Conservation (phyloP, 2,797 vertebrate species). For the Ctenosaura bakeri region DNA sequence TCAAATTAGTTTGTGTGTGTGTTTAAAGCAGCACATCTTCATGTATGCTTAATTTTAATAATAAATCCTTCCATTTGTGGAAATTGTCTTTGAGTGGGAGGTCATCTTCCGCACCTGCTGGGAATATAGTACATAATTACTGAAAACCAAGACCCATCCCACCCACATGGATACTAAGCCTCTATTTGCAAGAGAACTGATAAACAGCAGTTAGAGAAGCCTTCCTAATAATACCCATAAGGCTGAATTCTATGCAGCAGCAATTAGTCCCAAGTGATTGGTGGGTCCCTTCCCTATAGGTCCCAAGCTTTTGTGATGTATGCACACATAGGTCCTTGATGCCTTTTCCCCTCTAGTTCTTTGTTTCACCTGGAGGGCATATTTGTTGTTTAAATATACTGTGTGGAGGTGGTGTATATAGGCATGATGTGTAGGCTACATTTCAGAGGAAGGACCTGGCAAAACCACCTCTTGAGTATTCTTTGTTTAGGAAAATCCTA, state of each 20-base stretch:
- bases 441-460: too few species aligned
- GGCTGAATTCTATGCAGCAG: conserved; percentile 29
- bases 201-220: conserved; percentile 21
- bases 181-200: conserved; percentile 21
- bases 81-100: neutral
- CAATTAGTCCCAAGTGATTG: accelerated
- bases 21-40: neutral
- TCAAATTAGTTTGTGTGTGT: neutral
- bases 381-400: too few species aligned
- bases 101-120: neutral
- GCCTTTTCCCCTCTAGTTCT: too few species aligned
- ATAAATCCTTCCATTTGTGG: neutral
- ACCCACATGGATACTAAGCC: conserved; percentile 17
- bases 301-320: too few species aligned
- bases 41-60: conserved; percentile 24
- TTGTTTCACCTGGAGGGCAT: too few species aligned
- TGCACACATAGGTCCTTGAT: too few species aligned
- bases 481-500: too few species aligned
- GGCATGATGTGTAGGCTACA: too few species aligned
- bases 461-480: too few species aligned
- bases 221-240: neutral
- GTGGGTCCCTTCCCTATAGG: neutral
- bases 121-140: conserved; percentile 1
- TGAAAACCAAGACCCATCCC: conserved; percentile 28
- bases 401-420: too few species aligned